A percentile compares a stretch with the other conserved stretches of the same genome.
Conservation (phyloP, 2,797 vertebrate species). For the Microhierax caerulescens region DNA sequence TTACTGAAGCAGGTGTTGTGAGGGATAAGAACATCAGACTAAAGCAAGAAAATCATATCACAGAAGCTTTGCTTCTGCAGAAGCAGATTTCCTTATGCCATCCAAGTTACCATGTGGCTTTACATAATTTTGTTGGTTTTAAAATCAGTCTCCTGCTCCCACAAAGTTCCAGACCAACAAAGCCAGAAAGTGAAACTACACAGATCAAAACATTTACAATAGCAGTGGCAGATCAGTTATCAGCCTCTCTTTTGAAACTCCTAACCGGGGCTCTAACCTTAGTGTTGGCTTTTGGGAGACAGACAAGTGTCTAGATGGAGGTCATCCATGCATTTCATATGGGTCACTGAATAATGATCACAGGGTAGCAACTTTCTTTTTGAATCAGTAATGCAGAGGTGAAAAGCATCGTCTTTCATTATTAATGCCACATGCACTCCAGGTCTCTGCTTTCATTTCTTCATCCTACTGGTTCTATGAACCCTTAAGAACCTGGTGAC, state of each 20-base stretch:
- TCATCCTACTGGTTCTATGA: neutral
- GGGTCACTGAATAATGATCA: neutral
- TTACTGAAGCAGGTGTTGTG: conserved; percentile 46
- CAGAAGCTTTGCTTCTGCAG: neutral
- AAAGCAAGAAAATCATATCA: neutral
- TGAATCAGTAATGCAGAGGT: neutral
- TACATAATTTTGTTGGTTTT: neutral
- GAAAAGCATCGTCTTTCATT: neutral
- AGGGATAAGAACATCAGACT: conserved; percentile 44
- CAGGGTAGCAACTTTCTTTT: neutral
- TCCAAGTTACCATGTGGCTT: neutral
- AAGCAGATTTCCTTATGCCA: neutral
- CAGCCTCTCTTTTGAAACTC: neutral
- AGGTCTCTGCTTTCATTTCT: conserved; percentile 2
- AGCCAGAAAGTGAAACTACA: neutral
- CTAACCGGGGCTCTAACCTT: neutral
- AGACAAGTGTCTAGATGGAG: conserved; percentile 20
- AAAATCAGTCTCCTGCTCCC: neutral
- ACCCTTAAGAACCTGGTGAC: neutral
- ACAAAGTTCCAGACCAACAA: neutral
- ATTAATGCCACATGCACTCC: neutral
- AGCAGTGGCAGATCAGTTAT: neutral
- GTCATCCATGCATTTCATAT: neutral
- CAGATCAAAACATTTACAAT: neutral
- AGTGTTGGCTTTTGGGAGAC: neutral